These are phyloP conservation scores for Vanessa tameamea DNA, from an alignment of 1,140 invertebrate species.

Conservation along the genomic window DNA sequence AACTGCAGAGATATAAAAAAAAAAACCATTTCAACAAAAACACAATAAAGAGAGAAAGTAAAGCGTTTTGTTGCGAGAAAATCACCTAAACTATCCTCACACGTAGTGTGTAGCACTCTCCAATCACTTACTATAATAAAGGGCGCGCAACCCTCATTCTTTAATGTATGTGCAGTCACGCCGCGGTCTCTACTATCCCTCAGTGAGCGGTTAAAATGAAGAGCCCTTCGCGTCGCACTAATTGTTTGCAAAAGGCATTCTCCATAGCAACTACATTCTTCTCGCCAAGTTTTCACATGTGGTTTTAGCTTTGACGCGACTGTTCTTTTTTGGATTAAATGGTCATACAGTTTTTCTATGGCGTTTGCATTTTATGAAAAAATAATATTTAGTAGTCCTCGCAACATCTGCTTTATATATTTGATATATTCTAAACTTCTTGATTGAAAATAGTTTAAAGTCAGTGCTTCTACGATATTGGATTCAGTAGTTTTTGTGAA, in stretches of 20 bases:
- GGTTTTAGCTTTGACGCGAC: slow-evolving; percentile 32
- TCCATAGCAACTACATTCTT: slow-evolving; percentile 32
- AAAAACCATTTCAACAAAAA: too few species aligned
- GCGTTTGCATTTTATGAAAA: not conserved
- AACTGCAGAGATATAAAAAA: too few species aligned
- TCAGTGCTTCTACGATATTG: too few species aligned
- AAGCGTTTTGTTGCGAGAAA: not conserved
- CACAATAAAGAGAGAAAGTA: not conserved
- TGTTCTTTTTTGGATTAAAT: slow-evolving; percentile 14
- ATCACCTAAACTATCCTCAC: slow-evolving; percentile 7
- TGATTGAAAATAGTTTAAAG: too few species aligned
- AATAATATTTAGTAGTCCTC: not conserved
- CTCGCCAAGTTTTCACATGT: slow-evolving; percentile 8
- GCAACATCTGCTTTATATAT: too few species aligned
- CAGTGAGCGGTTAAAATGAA: slow-evolving; percentile 63
- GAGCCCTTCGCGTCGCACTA: slow-evolving; percentile 52
- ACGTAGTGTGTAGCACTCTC: slow-evolving; percentile 27
- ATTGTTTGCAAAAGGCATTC: slow-evolving; percentile 59
- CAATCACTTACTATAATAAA: slow-evolving; percentile 37
- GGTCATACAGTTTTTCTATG: not conserved
- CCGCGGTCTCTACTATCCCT: slow-evolving; percentile 42
- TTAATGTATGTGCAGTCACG: slow-evolving; percentile 69
- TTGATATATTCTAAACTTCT: too few species aligned
- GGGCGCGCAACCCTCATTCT: slow-evolving; percentile 43
- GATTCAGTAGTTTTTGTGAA: too few species aligned